phyloP scores from a whole-genome alignment of 92 coral and sea anemone species.

The Epizoanthus stellaris region DNA sequence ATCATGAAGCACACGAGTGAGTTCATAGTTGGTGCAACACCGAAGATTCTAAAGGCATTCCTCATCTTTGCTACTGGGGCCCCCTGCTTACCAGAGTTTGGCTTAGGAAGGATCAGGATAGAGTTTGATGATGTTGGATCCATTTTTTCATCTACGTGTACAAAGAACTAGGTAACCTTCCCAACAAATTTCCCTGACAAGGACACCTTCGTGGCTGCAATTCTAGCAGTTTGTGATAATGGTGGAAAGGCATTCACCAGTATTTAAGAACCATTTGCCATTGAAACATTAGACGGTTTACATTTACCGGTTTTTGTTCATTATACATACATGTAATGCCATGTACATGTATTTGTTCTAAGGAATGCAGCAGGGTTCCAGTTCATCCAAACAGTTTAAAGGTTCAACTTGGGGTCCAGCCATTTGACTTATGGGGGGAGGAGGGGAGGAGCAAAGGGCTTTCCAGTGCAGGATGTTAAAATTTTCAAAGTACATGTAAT shows the following conservation, averaged over 20 bases:
- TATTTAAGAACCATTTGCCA: background rate
- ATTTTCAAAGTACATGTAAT: too few relatives aligned
- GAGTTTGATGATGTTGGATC: conserved; percentile 33
- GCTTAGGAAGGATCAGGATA: conserved; percentile 44
- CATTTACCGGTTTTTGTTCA: too few relatives aligned
- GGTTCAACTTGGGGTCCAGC: too few relatives aligned
- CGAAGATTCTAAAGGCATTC: conserved; percentile 1
- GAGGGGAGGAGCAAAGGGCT: too few relatives aligned
- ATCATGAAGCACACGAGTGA: background rate
- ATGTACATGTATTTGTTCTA: too few relatives aligned
- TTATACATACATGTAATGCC: too few relatives aligned
- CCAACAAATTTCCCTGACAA: conserved; percentile 46
- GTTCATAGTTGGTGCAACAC: background rate
- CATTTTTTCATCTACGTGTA: conserved; percentile 49
- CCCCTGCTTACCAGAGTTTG: conserved; percentile 57
- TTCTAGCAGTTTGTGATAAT: conserved; percentile 49
- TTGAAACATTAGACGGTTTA: too few relatives aligned
- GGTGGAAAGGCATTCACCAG: conserved; percentile 56
- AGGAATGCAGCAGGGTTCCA: too few relatives aligned
- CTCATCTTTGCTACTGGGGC: conserved; percentile 58
- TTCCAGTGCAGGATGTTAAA: too few relatives aligned
- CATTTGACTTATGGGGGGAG: too few relatives aligned
- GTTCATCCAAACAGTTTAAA: too few relatives aligned
- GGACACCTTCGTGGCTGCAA: conserved; percentile 18
- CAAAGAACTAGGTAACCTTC: conserved; percentile 29